Evolutionary conservation across 1,140 invertebrate species (phyloP), one percentile per base, ranked within the genome.

Genomic region (Macrobrachium nipponense): DNA sequence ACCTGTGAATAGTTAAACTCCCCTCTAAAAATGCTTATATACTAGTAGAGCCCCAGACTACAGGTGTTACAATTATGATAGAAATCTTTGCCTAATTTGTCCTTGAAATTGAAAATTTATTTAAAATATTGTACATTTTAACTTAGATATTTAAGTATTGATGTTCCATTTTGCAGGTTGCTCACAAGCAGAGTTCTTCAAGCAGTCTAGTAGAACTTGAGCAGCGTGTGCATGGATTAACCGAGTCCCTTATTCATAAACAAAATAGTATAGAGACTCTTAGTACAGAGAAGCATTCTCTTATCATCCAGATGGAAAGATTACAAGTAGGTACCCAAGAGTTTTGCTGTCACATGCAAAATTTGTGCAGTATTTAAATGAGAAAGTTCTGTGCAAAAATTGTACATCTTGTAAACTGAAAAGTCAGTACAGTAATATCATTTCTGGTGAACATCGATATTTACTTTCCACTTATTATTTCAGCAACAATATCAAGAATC

Each of bases 191-290:
- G 58, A 88, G 87, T 86, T 87, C 92, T 87, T 91, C 92, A 12
- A 93, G 92, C 1, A 93, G 93, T 43, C 93, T 93, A 85, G 91
- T 90, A 80, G 94, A 96, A 92, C 89, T 95, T 86, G 95, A 96
- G 91, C 92, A 93, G 12, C 92, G 95, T 86, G 91, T 96, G 4
- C 92, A 94, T 80, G 92, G 93, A 4, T 91, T 96, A 15, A 96
- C 96, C 2, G 95, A 96, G 90, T 95, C 95, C 73, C 91, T 97
- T 20, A 95, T 97, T 79, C 93, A 95, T 83, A 96, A 97, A 90
- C 96, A 97, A 90, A 94, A 94, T 77, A 92, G 94, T 79, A 89
- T 97, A 44, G 96, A 97, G 91, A 92, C 93, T 43, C 91, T 96
- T 20, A 95, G 95, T 51, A 94, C 95, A 1, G 96, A 97, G 89